Evolutionary conservation across 2,888 invertebrate species (phyloP).

Genomic region (Mamestra brassicae): DNA sequence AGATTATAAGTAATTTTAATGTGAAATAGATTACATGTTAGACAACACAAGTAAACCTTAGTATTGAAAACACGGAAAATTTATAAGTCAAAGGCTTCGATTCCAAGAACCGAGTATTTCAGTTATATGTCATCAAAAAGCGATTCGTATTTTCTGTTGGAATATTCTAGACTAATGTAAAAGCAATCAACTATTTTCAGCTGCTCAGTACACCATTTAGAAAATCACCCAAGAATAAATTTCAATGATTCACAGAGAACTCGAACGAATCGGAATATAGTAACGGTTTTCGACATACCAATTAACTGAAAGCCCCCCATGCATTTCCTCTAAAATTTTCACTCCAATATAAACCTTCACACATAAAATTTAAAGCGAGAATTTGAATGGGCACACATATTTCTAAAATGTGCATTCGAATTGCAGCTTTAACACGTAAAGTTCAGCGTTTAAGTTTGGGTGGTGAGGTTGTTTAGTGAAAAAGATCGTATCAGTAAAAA

Average conservation of each 20-base stretch:
- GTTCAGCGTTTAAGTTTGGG: slow-evolving; percentile 27
- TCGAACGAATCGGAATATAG: slow-evolving; percentile 50
- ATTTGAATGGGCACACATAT: slow-evolving; percentile 20
- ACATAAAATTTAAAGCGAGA: slow-evolving; percentile 31
- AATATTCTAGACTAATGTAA: slow-evolving; percentile 32
- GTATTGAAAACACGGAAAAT: not conserved
- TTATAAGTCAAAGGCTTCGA: not conserved
- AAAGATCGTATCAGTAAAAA: slow-evolving; percentile 68
- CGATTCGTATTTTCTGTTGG: not conserved
- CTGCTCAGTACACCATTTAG: slow-evolving; percentile 21
- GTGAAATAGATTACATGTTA: not conserved
- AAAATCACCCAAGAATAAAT: slow-evolving; percentile 47
- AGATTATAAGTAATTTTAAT: too few relatives aligned
- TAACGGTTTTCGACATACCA: slow-evolving; percentile 67
- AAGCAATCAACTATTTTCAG: slow-evolving; percentile 34
- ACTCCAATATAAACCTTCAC: slow-evolving; percentile 51
- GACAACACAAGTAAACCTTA: not conserved
- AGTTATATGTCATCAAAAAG: slow-evolving; percentile 30
- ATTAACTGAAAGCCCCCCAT: slow-evolving; percentile 66
- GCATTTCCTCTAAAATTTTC: slow-evolving; percentile 27
- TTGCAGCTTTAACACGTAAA: slow-evolving; percentile 50
- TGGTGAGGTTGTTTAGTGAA: slow-evolving; percentile 51
- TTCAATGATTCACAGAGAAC: slow-evolving; percentile 39
- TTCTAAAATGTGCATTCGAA: slow-evolving; percentile 26
- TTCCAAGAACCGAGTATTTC: slow-evolving; percentile 14